Evolutionary conservation across 2,797 vertebrate species (phyloP), one percentile per base, ranked within the genome.

Genomic region (Pteropus rufus): DNA sequence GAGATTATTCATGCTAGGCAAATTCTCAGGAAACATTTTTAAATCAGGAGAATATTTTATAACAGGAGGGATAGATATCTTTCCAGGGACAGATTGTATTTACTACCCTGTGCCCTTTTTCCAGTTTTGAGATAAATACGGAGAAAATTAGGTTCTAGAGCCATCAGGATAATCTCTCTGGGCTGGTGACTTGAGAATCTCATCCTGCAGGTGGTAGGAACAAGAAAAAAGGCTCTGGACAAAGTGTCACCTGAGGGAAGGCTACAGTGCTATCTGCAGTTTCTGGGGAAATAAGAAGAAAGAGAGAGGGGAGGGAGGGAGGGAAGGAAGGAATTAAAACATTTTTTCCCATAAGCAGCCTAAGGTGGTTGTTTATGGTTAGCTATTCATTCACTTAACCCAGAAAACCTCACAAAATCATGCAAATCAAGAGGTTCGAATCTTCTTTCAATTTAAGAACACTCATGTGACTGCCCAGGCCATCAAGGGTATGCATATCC

Each of bases 1-100:
- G 34, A 44, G n/a, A 64, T 41, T 84, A 80, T 44, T 93, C 29
- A 62, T 14, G 44, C 49, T 58, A 75, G 31, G 44, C 44, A 91
- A 88, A 83, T 64, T 21, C 86, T 86, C 36, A 69, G 46, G 41
- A 64, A 69, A 77, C n/a, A 44, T 56, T 95, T 96, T 91, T 79
- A 87, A 89, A 60, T 93, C 39, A 69, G 70, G 80, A 85, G 21
- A 54, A 15, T 62, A 44, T 73, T 52, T 72, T 54, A 16, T 91
- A 34, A 54, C 36, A 88, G 18, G 62, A 88, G 21, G 31, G 29
- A 31, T 49, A 72, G 9, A 46, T 46, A 65, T 31, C 21, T 84
- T 89, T 83, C 56, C 73, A 44, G 80, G 16, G n/a, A 86, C 34
- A 89, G 36, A 92, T 94, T 52, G 18, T 70, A 86, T 69, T 58